phyloP scores from a whole-genome alignment of 1,140 invertebrate species.

The Aphaenogaster floridana region DNA sequence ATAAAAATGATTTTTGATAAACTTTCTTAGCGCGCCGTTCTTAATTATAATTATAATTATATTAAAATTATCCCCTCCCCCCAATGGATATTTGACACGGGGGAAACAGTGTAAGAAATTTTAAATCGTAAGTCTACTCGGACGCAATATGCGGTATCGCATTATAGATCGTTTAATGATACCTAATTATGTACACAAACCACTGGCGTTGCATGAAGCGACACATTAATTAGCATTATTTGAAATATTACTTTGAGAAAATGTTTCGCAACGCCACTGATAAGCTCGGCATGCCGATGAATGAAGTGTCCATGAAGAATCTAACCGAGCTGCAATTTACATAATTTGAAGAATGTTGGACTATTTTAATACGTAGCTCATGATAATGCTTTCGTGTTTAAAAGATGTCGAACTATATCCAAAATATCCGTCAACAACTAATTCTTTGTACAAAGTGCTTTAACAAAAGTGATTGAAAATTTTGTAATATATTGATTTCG shows the following conservation, averaged over 20 bases:
- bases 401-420: not conserved
- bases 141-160: not conserved
- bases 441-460: not conserved
- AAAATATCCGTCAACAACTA: not conserved
- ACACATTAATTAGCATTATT: constrained; percentile 12
- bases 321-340: not conserved
- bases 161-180: not conserved
- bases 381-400: not conserved
- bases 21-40: not conserved
- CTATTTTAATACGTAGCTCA: not conserved
- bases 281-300: not conserved
- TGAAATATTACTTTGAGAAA: not conserved
- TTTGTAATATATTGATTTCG: not conserved
- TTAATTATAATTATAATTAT: not conserved
- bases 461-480: not conserved
- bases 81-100: not conserved
- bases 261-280: not conserved
- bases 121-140: not conserved
- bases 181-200: not conserved
- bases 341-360: not conserved
- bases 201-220: not conserved
- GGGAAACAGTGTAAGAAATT: not conserved
- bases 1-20: not conserved
- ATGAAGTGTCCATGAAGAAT: not conserved
- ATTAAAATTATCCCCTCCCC: not conserved